Evolutionary conservation across 2,888 invertebrate species (phyloP).

Genomic region (Cremastinae sp.): DNA sequence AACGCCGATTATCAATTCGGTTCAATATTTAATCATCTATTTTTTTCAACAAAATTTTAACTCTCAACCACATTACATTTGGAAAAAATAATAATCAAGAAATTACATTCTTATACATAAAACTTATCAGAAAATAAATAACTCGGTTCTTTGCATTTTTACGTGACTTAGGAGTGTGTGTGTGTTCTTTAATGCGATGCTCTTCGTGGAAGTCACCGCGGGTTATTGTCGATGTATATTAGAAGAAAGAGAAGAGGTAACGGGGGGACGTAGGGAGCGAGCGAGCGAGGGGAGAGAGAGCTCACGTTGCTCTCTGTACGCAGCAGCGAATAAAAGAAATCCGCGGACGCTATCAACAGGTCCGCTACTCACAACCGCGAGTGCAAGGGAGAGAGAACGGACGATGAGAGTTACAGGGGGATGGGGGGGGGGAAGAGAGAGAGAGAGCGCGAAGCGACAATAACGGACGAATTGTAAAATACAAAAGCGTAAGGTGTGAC

Average conservation of each 20-base stretch:
- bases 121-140: too few species aligned
- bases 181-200: background rate
- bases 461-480: conserved; percentile 21
- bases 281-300: background rate
- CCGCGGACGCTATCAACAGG: conserved; percentile 64
- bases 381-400: conserved; percentile 21
- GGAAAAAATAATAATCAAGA: too few species aligned
- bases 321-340: conserved; percentile 39
- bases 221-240: conserved; percentile 4
- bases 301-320: conserved; percentile 8
- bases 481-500: conserved; percentile 12
- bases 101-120: too few species aligned
- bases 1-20: conserved; percentile 38
- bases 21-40: background rate
- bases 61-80: too few species aligned
- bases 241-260: background rate
- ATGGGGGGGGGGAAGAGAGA: background rate
- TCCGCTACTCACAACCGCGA: conserved; percentile 56
- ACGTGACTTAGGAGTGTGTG: background rate
- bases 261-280: background rate
- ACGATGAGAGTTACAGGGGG: background rate
- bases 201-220: background rate
- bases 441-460: conserved; percentile 32
- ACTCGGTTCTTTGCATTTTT: background rate
- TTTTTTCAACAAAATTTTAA: background rate